Evolutionary conservation across 1,140 invertebrate species (phyloP).

Genomic region (Pantala flavescens): DNA sequence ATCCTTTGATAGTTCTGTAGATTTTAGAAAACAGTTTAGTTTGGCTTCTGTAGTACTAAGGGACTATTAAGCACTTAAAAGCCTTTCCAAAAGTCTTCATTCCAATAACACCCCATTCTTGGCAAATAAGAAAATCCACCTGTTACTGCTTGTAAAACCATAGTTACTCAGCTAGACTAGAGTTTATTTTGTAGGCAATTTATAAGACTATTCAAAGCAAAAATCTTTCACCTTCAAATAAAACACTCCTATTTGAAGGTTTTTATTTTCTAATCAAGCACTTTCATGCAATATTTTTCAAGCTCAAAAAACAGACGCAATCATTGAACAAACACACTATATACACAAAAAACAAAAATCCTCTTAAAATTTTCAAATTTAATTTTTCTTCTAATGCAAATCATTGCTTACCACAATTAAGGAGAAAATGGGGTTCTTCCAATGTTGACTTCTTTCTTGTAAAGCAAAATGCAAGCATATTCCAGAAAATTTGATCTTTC

Average conservation of each 20-base stretch:
- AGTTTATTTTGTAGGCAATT: conserved; percentile 11
- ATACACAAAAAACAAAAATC: conserved; percentile 15
- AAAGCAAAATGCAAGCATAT: conserved; percentile 4
- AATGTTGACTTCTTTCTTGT: background rate
- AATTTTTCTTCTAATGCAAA: background rate
- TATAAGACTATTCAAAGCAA: conserved; percentile 12
- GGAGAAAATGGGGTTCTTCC: background rate
- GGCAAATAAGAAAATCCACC: conserved; percentile 14
- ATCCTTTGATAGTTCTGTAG: conserved; percentile 15
- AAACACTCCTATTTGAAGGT: conserved; percentile 13
- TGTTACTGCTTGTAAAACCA: conserved; percentile 13
- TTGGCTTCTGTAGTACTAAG: conserved; percentile 15
- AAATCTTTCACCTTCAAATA: conserved; percentile 14
- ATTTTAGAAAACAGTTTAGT: conserved; percentile 14
- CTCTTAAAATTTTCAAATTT: background rate
- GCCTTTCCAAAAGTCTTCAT: conserved; percentile 15
- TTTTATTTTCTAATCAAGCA: conserved; percentile 10
- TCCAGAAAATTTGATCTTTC: background rate
- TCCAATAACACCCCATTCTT: conserved; percentile 16
- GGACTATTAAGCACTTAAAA: conserved; percentile 15
- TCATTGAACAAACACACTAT: conserved; percentile 16
- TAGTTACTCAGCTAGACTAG: conserved; percentile 13
- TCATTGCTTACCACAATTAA: background rate
- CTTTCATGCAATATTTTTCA: conserved; percentile 11
- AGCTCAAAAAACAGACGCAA: background rate